Evolutionary conservation across 2,888 invertebrate genomes (phyloP), one percentile per base, ranked within the genome.

Genomic region (Priocnemis perturbator): DNA sequence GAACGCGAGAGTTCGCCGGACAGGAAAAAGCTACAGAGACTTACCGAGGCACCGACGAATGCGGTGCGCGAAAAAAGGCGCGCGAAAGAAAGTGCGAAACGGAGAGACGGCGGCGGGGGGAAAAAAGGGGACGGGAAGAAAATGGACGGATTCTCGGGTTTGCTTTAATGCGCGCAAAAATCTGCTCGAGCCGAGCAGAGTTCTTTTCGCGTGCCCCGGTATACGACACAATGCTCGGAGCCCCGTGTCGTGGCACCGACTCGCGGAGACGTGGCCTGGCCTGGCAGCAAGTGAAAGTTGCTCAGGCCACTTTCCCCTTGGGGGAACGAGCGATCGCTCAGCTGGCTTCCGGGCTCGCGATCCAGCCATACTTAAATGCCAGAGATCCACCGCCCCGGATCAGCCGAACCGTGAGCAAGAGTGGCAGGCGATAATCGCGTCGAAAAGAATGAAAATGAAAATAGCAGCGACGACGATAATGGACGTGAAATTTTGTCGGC

Each of bases 261-360:
- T 56, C 67, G 58, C 47, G 44, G 59, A 68, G 73, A 71, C 71
- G 67, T 69, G 73, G 73, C 71, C 73, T 77, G 79, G 77, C 71
- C 71, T 72, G 75, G 71, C 81, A 71, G 81, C 82, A 67, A 88
- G 88, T 88, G 88, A 88, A 88, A 88, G 88, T 86, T 88, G 85
- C 83, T 74, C 81, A 76, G 78, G 85, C 88, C 85, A 88, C 89
- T 89, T 89, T 89, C 88, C 85, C 88, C 87, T 84, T 79, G 79
- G 81, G 82, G 75, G 77, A 79, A 56, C 74, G 77, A 77, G 73
- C 67, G 81, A 79, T 74, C 80, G 77, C 79, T 79, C 83, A 79
- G 78, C 78, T 81, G 84, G 81, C 86, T 86, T 87, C 86, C 86
- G 86, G 85, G 84, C 86, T 81, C n/a, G 70, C 76, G 71, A 77